Base-by-base conservation (phyloP, 2,797 vertebrate species). In the Coregonus sp. region DNA sequence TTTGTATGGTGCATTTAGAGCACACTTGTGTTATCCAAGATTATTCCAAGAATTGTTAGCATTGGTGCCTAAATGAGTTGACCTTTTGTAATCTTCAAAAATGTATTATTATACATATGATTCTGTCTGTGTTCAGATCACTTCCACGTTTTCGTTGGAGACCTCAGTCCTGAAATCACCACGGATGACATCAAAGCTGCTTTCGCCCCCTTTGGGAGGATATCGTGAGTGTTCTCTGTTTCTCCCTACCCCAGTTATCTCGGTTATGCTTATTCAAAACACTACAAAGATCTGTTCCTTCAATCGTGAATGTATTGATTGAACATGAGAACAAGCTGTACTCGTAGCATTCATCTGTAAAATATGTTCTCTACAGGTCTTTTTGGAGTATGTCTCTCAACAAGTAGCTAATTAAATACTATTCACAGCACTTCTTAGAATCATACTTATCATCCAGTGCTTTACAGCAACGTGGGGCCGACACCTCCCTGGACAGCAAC, bases 151-250 rank as follows among this genome's bases (percentile, higher is more conserved):
- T 99, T 99, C 83, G 97, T 99, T 2, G 98, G 98, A 88, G 98
- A 99, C 94, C 95, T 99, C 86, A 99, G 98, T 85, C 98, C 98
- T 75, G 97, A 99, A 96, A 99, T 99, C 84, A 98, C 96, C 77
- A 99, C 97, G 65, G 98, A 99, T 93, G 98, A 99, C 40, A 97
- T 99, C 91, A 98, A 97, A 94, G 96, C 97, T 82, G 97, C 98
- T 74, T 99, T 99, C 74, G 97, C 96, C 3, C 98, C 98, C 0
- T 99, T 99, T 70, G 98, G 98, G 85, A 97, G 97, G 90, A 99
- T 98, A 96, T 99, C 98, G 97, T 99, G 95, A 96, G 97, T 97
- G 73, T 79, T 25, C 20, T 59, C 35, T 83, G 40, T 47, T 56
- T 56, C 16, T 54, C 16, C 14, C 52, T 56, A 56, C 54, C 54